These are phyloP conservation scores for Parazoanthus darwini DNA, from an alignment of 92 coral and sea anemone species.

Conservation along the genomic window DNA sequence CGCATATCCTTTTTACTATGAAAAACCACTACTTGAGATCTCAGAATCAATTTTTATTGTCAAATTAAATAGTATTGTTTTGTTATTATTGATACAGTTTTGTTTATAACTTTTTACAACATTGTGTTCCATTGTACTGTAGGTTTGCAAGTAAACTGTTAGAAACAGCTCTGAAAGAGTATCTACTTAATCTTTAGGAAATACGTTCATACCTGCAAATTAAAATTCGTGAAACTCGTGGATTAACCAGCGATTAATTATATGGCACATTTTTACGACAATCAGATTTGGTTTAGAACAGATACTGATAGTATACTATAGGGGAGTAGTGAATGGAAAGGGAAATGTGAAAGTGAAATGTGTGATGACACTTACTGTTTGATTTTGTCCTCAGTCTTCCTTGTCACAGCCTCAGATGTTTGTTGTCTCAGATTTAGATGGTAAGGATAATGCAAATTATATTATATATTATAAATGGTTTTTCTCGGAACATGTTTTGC, in stretches of 20 bases:
- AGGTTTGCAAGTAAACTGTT: not conserved
- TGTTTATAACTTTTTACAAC: too few species aligned
- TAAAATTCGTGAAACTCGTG: not conserved
- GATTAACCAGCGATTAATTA: not conserved
- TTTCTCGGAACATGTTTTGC: not conserved
- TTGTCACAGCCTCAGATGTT: constrained; percentile 96
- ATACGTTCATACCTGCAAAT: not conserved
- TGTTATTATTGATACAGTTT: too few species aligned
- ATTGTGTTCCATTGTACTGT: too few species aligned
- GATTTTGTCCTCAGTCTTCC: constrained; percentile 66
- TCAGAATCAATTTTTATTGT: too few species aligned
- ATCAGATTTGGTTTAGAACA: not conserved
- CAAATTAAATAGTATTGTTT: not conserved
- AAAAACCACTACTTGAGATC: too few species aligned
- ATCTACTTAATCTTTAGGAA: not conserved
- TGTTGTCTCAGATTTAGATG: constrained; percentile 98
- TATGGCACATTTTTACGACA: not conserved
- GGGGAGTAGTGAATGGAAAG: too few species aligned
- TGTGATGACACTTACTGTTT: not conserved
- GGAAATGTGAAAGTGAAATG: not conserved
- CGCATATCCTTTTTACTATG: too few species aligned
- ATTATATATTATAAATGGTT: not conserved
- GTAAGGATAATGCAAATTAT: constrained; percentile 45
- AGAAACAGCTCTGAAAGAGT: not conserved
- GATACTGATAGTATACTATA: not conserved